These are phyloP conservation scores for Emydocephalus ijimae DNA, from an alignment of 2,113 vertebrate genomes.

Conservation along the genomic window DNA sequence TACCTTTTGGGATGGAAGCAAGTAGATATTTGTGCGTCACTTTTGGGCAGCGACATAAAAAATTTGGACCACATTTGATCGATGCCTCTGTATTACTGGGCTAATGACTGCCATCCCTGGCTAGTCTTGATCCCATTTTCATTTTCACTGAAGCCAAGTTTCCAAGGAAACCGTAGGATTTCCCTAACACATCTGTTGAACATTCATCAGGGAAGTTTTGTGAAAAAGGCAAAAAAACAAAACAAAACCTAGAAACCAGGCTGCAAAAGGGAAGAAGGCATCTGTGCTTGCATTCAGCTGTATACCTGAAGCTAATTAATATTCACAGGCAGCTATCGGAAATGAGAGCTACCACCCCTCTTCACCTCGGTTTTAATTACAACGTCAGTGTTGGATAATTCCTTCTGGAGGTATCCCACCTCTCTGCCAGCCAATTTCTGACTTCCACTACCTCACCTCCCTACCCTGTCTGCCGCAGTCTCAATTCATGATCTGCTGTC, in stretches of 20 bases:
- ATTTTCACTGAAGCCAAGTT: background rate
- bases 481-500: conserved; percentile 64
- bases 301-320: conserved; percentile 59
- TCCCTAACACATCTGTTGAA: background rate
- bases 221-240: background rate
- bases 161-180: background rate
- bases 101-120: background rate
- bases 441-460: conserved; percentile 12
- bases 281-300: conserved; percentile 50
- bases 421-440: conserved; percentile 54
- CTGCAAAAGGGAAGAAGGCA: conserved; percentile 9
- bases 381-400: conserved; percentile 53
- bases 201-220: background rate
- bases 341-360: conserved; percentile 37
- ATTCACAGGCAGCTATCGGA: conserved; percentile 55
- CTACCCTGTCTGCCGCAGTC: conserved; percentile 43
- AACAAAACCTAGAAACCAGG: background rate
- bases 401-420: conserved; percentile 46
- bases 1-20: background rate
- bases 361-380: conserved; percentile 63
- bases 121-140: background rate
- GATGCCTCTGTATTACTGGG: background rate
- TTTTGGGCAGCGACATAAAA: background rate
- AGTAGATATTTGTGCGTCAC: background rate
- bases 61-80: background rate